phyloP scores from a whole-genome alignment of 2,113 vertebrate species.

The Serinus canaria region DNA sequence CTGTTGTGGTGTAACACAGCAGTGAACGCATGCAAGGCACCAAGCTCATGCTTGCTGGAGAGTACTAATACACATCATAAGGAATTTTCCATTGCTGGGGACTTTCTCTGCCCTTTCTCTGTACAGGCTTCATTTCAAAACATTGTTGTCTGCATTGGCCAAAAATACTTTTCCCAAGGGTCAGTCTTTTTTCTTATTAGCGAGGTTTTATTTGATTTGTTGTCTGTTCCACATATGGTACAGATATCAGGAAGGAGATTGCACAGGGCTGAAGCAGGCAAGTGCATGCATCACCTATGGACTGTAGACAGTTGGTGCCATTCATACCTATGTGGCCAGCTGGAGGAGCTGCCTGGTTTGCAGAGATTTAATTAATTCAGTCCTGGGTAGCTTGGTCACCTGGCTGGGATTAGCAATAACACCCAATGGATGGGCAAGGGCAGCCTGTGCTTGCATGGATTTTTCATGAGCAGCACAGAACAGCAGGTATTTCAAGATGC shows the following conservation, averaged over 20 bases:
- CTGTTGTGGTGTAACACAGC: not conserved
- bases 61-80: not conserved
- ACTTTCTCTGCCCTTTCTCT: not conserved
- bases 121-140: not conserved
- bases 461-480: not conserved
- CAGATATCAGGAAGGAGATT: not conserved
- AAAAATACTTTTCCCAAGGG: not conserved
- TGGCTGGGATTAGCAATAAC: not conserved
- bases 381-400: not conserved
- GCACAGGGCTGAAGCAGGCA: not conserved
- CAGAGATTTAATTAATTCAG: not conserved
- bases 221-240: not conserved
- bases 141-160: not conserved
- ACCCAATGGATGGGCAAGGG: fast-evolving
- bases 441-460: not conserved
- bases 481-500: not conserved
- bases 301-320: not conserved
- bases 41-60: not conserved
- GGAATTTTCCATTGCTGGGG: not conserved
- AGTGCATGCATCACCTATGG: not conserved
- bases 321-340: fast-evolving
- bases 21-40: not conserved
- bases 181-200: not conserved
- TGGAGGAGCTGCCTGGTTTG: not conserved
- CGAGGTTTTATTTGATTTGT: not conserved